Conservation (phyloP, 2,113 vertebrate genomes). For the Prunella fulvescens region DNA sequence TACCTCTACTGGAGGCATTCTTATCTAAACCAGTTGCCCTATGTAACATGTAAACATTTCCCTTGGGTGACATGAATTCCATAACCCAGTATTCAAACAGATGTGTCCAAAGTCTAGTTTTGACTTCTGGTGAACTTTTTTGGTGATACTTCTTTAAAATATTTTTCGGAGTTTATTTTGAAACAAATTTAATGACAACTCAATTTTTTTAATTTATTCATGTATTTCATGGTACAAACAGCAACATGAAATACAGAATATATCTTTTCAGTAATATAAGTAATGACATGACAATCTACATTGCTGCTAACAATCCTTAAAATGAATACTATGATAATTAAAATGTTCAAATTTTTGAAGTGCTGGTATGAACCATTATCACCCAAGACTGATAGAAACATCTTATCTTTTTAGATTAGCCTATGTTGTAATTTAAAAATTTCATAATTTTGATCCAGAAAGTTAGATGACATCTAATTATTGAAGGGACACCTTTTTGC, state of each 20-base stretch:
- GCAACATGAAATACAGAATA: not conserved
- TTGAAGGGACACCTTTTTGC: not conserved
- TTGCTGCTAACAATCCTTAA: not conserved
- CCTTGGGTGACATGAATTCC: not conserved
- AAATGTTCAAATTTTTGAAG: not conserved
- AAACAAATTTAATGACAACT: not conserved
- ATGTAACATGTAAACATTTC: not conserved
- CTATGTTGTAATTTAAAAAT: not conserved
- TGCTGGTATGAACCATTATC: not conserved
- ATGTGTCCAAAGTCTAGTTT: not conserved
- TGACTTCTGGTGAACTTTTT: not conserved
- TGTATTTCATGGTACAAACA: not conserved
- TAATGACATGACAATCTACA: not conserved
- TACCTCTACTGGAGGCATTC: not conserved
- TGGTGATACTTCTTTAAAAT: not conserved
- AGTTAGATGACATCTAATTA: not conserved
- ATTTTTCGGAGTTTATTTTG: not conserved
- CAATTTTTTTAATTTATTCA: not conserved
- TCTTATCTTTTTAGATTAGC: not conserved
- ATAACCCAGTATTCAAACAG: not conserved
- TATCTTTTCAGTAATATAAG: not conserved
- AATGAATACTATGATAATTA: not conserved
- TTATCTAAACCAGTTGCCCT: not conserved
- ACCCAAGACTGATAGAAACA: not conserved
- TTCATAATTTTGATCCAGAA: not conserved